Conservation (phyloP, 2,113 vertebrate genomes). For the Alexandromys fortis region DNA sequence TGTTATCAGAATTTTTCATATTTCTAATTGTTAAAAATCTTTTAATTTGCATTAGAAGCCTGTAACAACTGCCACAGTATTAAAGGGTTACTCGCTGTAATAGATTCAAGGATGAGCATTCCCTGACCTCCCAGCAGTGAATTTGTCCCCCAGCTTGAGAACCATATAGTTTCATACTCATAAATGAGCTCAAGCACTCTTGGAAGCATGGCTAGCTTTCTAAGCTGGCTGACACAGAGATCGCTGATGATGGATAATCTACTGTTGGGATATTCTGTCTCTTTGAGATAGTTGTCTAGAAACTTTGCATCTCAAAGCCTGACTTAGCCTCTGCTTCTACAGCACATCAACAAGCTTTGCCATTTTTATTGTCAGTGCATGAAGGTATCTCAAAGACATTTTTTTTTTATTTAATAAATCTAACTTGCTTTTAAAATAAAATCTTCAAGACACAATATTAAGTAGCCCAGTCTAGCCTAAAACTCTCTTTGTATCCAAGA, state of each 20-base stretch:
- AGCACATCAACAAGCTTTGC: background rate
- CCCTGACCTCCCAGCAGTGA: background rate
- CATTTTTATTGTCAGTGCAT: background rate
- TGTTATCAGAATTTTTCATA: background rate
- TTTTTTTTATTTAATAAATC: too few relatives aligned
- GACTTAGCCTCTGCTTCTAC: background rate
- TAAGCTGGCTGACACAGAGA: fast-evolving
- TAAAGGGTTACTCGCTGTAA: background rate
- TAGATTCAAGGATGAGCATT: background rate
- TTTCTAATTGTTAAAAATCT: background rate
- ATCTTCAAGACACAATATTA: background rate
- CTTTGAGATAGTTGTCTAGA: background rate
- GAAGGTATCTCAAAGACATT: background rate
- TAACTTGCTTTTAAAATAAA: background rate
- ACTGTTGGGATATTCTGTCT: too few relatives aligned
- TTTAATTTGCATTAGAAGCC: background rate
- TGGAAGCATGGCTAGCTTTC: background rate
- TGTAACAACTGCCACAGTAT: background rate
- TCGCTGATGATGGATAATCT: background rate
- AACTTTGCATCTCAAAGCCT: background rate
- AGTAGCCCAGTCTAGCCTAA: background rate
- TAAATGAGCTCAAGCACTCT: background rate
- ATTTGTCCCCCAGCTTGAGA: background rate
- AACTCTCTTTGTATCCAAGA: background rate
- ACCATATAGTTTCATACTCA: too few relatives aligned